A percentile compares a stretch with the other conserved stretches of the same genome.
Evolutionary conservation across 2,888 invertebrate species (phyloP).

Genomic region (Erannis defoliaria): DNA sequence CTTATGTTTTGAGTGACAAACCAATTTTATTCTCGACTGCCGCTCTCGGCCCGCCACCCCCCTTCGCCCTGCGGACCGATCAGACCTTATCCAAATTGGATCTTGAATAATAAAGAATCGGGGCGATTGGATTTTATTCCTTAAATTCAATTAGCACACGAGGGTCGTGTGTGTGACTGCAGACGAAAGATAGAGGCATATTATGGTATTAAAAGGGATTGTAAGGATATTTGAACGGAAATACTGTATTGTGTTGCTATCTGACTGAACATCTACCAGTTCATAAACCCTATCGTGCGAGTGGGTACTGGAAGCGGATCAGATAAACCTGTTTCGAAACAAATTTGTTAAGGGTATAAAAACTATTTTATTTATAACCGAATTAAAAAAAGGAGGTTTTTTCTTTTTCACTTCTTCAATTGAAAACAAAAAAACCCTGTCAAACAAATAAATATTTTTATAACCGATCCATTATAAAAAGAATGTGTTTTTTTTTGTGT

Average conservation of each 20-base stretch:
- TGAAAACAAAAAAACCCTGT: no score
- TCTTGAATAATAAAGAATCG: constrained; percentile 88
- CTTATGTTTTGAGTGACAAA: constrained; percentile 87
- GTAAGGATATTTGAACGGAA: constrained; percentile 64
- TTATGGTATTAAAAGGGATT: constrained; percentile 83
- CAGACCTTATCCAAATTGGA: constrained; percentile 88
- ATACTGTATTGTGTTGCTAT: constrained; percentile 49
- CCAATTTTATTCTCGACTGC: constrained; percentile 86
- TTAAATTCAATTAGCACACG: constrained; percentile 87
- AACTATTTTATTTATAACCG: no score
- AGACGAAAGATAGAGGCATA: constrained; percentile 84
- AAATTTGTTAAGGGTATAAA: no score
- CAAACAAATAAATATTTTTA: no score
- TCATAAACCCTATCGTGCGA: neutral
- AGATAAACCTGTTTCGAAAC: no score
- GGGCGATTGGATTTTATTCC: constrained; percentile 87
- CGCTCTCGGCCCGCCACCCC: constrained; percentile 67
- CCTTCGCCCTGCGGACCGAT: constrained; percentile 78
- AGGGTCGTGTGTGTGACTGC: constrained; percentile 85
- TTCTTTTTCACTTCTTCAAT: no score
- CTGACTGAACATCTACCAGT: neutral
- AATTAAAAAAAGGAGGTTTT: no score
- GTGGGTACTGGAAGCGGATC: no score
- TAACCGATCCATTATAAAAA: no score
- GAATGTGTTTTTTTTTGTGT: no score